Conservation (phyloP, 2,888 invertebrate species). For the Andrena minutula region DNA sequence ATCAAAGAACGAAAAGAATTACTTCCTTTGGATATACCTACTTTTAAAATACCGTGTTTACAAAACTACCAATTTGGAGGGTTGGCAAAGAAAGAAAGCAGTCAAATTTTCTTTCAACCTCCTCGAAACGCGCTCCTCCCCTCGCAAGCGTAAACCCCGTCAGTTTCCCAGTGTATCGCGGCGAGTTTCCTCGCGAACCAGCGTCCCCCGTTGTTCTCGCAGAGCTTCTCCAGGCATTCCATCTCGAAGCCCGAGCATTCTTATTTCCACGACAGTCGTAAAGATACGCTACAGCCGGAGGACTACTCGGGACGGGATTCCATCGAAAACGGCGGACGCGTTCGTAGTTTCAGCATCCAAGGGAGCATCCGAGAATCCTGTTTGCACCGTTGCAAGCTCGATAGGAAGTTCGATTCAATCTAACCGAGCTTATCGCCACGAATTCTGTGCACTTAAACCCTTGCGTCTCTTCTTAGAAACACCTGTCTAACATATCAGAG, state of each 20-base stretch:
- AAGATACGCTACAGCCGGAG: constrained; percentile 26
- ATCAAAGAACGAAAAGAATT: no score
- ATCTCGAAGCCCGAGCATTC: constrained; percentile 30
- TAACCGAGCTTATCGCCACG: background rate
- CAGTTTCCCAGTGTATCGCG: background rate
- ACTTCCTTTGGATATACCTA: no score
- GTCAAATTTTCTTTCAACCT: background rate
- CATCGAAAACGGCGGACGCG: background rate
- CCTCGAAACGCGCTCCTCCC: background rate
- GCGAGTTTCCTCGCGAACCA: background rate
- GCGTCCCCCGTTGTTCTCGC: background rate
- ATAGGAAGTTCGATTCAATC: background rate
- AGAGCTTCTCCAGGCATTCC: constrained; percentile 20
- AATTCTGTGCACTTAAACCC: background rate
- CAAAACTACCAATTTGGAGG: background rate
- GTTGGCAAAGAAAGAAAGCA: background rate
- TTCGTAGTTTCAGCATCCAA: background rate
- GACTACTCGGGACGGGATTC: background rate
- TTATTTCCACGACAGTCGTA: constrained; percentile 32
- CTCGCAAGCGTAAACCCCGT: background rate
- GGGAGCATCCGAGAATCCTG: background rate
- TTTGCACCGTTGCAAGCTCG: constrained; percentile 1
- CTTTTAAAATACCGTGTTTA: no score
- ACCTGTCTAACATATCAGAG: no score
- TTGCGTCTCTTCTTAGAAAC: no score